Conservation (phyloP, 1,140 invertebrate genomes). For the Zaprionus vittiger region DNA sequence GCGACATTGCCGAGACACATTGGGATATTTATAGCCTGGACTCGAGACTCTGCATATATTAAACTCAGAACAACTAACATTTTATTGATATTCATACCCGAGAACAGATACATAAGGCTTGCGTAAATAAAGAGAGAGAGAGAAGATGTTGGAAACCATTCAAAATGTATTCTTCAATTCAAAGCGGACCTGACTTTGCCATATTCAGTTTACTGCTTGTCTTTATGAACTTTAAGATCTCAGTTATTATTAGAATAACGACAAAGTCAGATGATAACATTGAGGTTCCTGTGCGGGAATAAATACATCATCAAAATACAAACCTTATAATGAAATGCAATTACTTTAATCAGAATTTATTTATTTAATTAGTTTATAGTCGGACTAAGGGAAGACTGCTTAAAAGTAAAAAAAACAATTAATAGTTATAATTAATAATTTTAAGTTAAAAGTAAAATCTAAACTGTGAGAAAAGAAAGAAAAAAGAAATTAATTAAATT, state of each 20-base stretch:
- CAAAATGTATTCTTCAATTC: background rate
- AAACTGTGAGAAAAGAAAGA: too few species aligned
- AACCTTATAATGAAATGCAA: too few species aligned
- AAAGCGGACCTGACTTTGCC: background rate
- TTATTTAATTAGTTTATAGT: too few species aligned
- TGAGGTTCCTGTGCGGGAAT: background rate
- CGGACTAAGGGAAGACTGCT: too few species aligned
- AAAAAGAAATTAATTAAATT: too few species aligned
- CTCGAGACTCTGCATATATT: background rate
- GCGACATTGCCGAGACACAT: background rate
- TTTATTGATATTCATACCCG: background rate
- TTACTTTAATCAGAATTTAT: too few species aligned
- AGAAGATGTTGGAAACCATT: background rate
- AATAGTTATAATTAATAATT: too few species aligned
- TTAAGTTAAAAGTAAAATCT: too few species aligned
- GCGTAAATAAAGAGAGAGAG: background rate
- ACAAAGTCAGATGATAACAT: background rate
- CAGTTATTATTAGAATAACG: too few species aligned
- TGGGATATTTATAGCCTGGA: background rate
- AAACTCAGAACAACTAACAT: background rate
- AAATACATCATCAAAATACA: too few species aligned
- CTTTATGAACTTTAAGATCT: background rate
- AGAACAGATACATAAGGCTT: background rate
- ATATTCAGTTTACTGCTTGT: background rate
- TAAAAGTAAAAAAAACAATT: too few species aligned